These are phyloP conservation scores for Haplochromis vanheusdeni DNA, from an alignment of 2,113 vertebrate genomes.

Conservation along the genomic window DNA sequence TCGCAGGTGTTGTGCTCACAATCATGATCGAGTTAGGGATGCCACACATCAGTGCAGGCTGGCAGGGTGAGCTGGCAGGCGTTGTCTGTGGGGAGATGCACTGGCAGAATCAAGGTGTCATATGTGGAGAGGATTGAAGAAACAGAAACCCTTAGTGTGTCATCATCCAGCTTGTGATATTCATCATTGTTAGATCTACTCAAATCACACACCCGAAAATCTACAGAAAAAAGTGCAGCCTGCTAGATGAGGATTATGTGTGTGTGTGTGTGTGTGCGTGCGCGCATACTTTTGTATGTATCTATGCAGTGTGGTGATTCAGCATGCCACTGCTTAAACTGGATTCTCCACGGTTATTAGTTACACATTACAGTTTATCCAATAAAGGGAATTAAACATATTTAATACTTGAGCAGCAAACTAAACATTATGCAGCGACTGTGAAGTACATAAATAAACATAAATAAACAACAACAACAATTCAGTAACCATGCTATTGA, in stretches of 20 bases:
- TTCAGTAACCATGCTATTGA: not conserved
- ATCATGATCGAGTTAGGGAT: slow-evolving; percentile 30
- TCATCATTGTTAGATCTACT: not conserved
- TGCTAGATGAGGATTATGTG: not conserved
- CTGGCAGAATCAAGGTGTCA: slow-evolving; percentile 19
- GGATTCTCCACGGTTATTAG: slow-evolving; percentile 47
- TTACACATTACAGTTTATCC: slow-evolving; percentile 23
- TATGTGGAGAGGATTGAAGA: slow-evolving; percentile 4
- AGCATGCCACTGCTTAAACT: slow-evolving; percentile 6
- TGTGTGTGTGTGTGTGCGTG: not conserved
- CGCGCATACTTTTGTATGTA: not conserved
- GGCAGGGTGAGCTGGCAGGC: slow-evolving; percentile 35
- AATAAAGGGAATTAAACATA: slow-evolving; percentile 20
- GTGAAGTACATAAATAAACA: not conserved
- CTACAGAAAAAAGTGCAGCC: not conserved
- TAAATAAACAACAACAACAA: not conserved
- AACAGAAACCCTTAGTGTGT: slow-evolving; percentile 22
- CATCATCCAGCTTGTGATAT: slow-evolving; percentile 9
- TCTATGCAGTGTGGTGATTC: not conserved
- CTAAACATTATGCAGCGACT: not conserved
- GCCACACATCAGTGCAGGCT: slow-evolving; percentile 20
- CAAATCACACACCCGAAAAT: not conserved
- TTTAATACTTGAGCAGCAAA: slow-evolving; percentile 2
- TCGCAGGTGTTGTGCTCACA: slow-evolving; percentile 32
- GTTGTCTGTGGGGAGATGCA: slow-evolving; percentile 19